phyloP scores from a whole-genome alignment of 2,113 vertebrate species.

The Rousettus leschenaultii region DNA sequence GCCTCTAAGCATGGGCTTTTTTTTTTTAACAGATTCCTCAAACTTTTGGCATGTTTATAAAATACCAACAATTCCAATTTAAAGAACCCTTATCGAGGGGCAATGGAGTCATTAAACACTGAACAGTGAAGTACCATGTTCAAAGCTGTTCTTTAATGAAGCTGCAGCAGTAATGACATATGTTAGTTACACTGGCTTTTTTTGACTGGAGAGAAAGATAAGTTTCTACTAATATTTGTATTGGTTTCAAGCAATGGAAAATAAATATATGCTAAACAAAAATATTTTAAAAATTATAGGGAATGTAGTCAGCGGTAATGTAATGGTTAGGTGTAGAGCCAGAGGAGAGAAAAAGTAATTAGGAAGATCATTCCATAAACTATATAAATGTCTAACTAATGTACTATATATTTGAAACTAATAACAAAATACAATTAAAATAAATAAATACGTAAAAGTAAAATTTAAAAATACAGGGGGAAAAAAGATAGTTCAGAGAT shows the following conservation, averaged over 20 bases:
- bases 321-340: too few relatives aligned
- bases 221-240: neutral
- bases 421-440: too few relatives aligned
- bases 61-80: neutral
- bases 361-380: too few relatives aligned
- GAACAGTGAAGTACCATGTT: neutral
- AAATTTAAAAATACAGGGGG: neutral
- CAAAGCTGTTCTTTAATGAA: neutral
- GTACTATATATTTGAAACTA: too few relatives aligned
- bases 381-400: too few relatives aligned
- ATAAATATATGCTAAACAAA: neutral
- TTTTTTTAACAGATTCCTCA: neutral
- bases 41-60: neutral
- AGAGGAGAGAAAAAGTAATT: too few relatives aligned
- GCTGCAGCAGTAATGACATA: neutral
- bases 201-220: neutral
- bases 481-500: neutral
- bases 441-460: neutral
- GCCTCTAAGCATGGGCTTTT: neutral
- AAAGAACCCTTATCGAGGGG: neutral
- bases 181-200: neutral
- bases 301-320: too few relatives aligned
- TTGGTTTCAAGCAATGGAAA: neutral
- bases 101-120: neutral
- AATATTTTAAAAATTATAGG: too few relatives aligned